Conservation (phyloP, 2,888 invertebrate species). For the Bursaphelenchus okinawaensis region DNA sequence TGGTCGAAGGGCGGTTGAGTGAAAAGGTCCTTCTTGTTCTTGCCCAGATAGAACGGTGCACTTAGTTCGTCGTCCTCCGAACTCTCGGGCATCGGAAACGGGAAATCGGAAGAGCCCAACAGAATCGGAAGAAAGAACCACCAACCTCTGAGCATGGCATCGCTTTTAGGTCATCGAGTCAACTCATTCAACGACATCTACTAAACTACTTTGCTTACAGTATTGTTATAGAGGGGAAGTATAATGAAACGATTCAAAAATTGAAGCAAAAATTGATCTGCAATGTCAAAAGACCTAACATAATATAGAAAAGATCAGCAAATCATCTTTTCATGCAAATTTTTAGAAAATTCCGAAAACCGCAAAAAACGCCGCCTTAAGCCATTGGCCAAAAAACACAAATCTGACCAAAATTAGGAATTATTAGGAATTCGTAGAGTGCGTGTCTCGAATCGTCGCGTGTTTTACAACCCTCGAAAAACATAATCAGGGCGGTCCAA, state of each 20-base stretch:
- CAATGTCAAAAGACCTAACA: no score
- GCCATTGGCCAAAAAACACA: no score
- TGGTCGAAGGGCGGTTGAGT: neutral
- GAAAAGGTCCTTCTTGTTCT: neutral
- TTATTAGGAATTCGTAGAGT: neutral
- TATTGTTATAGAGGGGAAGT: no score
- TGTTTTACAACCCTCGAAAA: neutral
- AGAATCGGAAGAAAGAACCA: slow-evolving; percentile 2
- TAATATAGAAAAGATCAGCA: no score
- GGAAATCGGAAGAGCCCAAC: neutral
- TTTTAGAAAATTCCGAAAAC: no score
- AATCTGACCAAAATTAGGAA: neutral
- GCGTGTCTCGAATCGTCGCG: neutral
- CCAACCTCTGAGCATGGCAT: slow-evolving; percentile 13
- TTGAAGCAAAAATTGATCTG: no score
- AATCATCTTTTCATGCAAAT: no score
- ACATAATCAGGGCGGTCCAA: neutral
- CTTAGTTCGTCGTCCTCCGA: neutral
- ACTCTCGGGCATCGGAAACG: neutral
- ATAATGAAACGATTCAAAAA: no score
- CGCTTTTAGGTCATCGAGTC: no score
- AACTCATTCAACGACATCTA: no score
- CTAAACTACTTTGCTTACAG: no score
- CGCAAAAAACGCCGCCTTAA: no score
- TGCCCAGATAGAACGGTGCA: neutral